These are phyloP conservation scores for Stercorarius parasiticus DNA, from an alignment of 2,113 vertebrate species.

Conservation along the genomic window DNA sequence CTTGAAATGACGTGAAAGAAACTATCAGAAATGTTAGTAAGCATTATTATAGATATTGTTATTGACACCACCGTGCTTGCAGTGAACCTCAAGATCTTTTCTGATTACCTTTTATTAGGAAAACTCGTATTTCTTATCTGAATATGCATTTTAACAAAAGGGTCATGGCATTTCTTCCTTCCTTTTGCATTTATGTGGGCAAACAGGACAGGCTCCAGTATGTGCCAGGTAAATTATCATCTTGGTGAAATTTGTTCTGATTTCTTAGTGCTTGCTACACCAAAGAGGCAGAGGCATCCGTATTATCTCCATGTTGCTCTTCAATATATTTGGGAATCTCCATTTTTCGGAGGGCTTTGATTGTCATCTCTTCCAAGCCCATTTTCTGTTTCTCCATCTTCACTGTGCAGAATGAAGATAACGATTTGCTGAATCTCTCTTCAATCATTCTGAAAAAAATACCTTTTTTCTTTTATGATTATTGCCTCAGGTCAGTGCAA, in stretches of 20 bases:
- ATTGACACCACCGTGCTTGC: not conserved
- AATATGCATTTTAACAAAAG: not conserved
- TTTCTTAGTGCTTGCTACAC: not conserved
- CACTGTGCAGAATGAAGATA: not conserved
- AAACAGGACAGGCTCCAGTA: not conserved
- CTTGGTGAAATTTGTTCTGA: not conserved
- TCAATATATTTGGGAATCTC: not conserved
- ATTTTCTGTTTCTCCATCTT: not conserved
- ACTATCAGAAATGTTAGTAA: not conserved
- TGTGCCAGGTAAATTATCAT: not conserved
- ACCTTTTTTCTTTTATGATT: not conserved
- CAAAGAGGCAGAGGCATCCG: not conserved
- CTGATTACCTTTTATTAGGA: not conserved
- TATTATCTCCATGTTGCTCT: not conserved
- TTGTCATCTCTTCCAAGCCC: not conserved
- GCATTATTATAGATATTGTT: not conserved
- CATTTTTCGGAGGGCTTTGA: not conserved
- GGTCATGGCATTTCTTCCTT: not conserved
- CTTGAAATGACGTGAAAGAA: slow-evolving; percentile 19
- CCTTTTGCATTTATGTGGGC: not conserved
- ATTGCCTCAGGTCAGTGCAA: not conserved
- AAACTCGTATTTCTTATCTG: not conserved
- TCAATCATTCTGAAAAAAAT: not conserved
- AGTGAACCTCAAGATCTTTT: not conserved
- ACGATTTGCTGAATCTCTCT: not conserved